Evolutionary conservation across 2,797 vertebrate species (phyloP), one percentile per base, ranked within the genome.

Genomic region (Borostomias antarcticus): DNA sequence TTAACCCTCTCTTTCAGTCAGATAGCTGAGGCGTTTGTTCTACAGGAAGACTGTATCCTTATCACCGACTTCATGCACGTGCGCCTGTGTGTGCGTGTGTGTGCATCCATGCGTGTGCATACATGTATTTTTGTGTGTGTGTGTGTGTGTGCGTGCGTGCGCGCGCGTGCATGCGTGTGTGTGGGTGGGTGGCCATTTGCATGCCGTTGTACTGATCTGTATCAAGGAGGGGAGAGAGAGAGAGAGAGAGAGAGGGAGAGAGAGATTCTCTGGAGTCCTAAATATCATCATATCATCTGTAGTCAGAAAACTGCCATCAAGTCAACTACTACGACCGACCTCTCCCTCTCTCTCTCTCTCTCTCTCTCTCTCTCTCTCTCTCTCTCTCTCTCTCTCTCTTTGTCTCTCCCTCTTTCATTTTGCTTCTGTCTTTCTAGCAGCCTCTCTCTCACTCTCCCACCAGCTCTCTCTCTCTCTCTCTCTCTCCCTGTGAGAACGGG

Each of bases 21-120:
- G 97, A 95, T 98, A 80, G 96, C 97, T 2, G 96, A 99, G 77
- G 92, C 93, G 61, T 96, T 96, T 88, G 95, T 96, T 80, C 93
- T 92, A 73, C 92, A 95, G 26, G 90, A 94, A 78, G 95, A 98
- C 73, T 98, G 97, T 99, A 99, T 99, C 97, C 94, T 97, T 94
- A 85, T 81, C 30, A 69, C n/a, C 6, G 1, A 23, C 28, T 70
- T 13, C 2, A 25, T 68, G 26, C 68, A n/a, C 58, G 21, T 68
- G 32, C 65, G 8, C 51, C 4, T 66, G 58, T 6, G 9, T 43
- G 9, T 21, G 29, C 9, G 9, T 7, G 23, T 9, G 6, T 37
- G 26, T 70, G 23, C 43, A 52, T 40, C 47, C 17, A 28, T 37
- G 28, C 9, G n/a, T 29, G 5, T 32, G 26, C 54, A 32, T 30